Evolutionary conservation across 37 sponge, comb jelly and placozoan genomes (phyloP), one percentile per base, ranked within the genome.

Genomic region (Spongilla lacustris): DNA sequence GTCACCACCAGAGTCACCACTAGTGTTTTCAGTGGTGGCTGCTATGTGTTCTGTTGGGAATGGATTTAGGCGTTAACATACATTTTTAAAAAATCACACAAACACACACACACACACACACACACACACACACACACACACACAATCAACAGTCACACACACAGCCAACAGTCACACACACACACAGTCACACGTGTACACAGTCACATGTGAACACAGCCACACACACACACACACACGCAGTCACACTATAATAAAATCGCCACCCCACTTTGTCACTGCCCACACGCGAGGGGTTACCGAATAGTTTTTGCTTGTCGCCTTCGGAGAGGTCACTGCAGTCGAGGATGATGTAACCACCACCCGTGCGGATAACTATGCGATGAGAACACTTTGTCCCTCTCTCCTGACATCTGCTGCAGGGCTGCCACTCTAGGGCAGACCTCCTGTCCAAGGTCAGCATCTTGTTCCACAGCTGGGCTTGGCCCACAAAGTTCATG

Each of bases 301-400:
- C 70, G n/a, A 50, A 41, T 13, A 37, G 67, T 21, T 50, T 36
- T 30, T 76, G 28, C 68, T 32, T 37, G n/a, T 66, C 75, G 28
- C 27, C 66, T 9, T 81, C 75, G 1, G 69, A 11, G 21, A 72
- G 73, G 4, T 79, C 74, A 24, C 36, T 73, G 11, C 72, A 83
- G 66, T 95, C 94, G 9, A 95, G 78, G 70, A 95, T 93, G 66
- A 95, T 89, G 83, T 95, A 95, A 2, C 96, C 96, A 23, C 96
- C 96, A 49, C 96, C 96, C 22, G 84, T 86, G 3, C 96, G 69
- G 24, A 95, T 76, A 27, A 89, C 92, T 35, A 41, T 84, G 70
- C 93, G 89, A 34, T 76, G 33, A 14, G 84, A 49, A 80, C 93
- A 93, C 84, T 90, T 77, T 46, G 84, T 80, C 30, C 90, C 90